A percentile compares a stretch with the other conserved stretches of the same genome.
These are phyloP conservation scores for Amphimedon queenslandica DNA, from an alignment of 37 sponge, comb jelly and placozoan species.

Conservation along the genomic window DNA sequence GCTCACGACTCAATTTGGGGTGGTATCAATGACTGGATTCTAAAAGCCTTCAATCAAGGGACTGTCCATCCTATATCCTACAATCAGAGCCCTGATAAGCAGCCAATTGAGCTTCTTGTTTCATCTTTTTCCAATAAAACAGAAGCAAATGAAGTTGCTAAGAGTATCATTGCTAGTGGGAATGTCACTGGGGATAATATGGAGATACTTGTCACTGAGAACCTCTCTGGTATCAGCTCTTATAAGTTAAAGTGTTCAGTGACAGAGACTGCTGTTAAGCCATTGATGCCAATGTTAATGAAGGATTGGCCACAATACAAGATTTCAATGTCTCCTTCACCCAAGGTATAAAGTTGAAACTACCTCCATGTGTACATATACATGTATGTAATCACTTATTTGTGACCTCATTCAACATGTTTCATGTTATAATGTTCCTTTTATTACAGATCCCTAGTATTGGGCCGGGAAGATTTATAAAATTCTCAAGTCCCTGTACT, in stretches of 20 bases:
- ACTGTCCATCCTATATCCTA: constrained; percentile 23
- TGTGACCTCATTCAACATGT: too few relatives aligned
- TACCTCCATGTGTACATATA: too few relatives aligned
- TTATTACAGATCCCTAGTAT: constrained; percentile 8
- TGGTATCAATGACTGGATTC: constrained; percentile 95
- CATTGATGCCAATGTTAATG: neutral
- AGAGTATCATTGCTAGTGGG: neutral
- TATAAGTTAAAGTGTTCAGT: too few relatives aligned
- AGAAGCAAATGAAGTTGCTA: neutral
- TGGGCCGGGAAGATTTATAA: constrained; percentile 52
- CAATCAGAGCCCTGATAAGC: neutral
- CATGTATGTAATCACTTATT: too few relatives aligned
- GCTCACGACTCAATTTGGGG: constrained; percentile 69
- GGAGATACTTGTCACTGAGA: too few relatives aligned
- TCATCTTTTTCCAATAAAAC: too few relatives aligned
- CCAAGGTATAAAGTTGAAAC: too few relatives aligned
- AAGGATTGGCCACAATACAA: neutral
- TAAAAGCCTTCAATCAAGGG: constrained; percentile 67
- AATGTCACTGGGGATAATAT: too few relatives aligned
- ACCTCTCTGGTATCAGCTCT: too few relatives aligned
- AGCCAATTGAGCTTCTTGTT: too few relatives aligned
- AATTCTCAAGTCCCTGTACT: constrained; percentile 37
- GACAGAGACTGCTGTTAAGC: too few relatives aligned
- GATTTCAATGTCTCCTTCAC: neutral
- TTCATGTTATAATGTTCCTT: too few relatives aligned